phyloP scores from a whole-genome alignment of 2,797 vertebrate species.

The Enteromius trimaculatus region DNA sequence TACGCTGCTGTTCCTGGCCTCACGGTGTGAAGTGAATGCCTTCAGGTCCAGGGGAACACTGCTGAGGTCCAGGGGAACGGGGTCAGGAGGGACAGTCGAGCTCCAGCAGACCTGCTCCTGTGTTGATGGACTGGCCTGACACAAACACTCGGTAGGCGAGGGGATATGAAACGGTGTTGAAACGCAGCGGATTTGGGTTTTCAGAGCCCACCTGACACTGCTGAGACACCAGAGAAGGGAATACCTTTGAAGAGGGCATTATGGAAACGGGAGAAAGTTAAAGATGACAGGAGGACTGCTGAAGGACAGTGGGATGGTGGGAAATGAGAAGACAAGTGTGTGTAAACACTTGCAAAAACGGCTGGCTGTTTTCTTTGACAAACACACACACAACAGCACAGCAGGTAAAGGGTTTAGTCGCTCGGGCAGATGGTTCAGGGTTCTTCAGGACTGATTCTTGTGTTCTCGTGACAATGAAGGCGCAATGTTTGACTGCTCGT shows the following conservation, averaged over 20 bases:
- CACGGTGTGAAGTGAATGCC: constrained; percentile 74
- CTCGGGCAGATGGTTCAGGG: constrained; percentile 13
- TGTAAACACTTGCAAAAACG: constrained; percentile 19
- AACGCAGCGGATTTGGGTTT: constrained; percentile 67
- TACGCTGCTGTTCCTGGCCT: constrained; percentile 70
- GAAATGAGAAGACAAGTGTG: constrained; percentile 12
- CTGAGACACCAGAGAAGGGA: constrained; percentile 11
- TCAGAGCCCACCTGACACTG: constrained; percentile 51
- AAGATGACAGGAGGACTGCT: neutral
- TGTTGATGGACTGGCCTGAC: constrained; percentile 63
- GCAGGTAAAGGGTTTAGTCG: constrained; percentile 45
- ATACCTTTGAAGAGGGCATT: constrained; percentile 39
- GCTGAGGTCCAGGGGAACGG: constrained; percentile 59
- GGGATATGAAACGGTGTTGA: constrained; percentile 80
- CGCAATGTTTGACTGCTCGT: constrained; percentile 23
- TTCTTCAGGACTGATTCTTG: constrained; percentile 15
- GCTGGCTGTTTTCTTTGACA: neutral
- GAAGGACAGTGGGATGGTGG: neutral
- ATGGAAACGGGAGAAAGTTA: constrained; percentile 44
- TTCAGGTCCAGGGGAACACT: constrained; percentile 68
- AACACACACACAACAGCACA: constrained; percentile 39
- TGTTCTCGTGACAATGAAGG: constrained; percentile 14
- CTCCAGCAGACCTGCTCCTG: constrained; percentile 56
- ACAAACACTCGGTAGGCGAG: constrained; percentile 58
- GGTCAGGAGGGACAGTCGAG: constrained; percentile 55